Base-by-base conservation (phyloP, 2,113 vertebrate species). In the Eudyptes chrysolophus region DNA sequence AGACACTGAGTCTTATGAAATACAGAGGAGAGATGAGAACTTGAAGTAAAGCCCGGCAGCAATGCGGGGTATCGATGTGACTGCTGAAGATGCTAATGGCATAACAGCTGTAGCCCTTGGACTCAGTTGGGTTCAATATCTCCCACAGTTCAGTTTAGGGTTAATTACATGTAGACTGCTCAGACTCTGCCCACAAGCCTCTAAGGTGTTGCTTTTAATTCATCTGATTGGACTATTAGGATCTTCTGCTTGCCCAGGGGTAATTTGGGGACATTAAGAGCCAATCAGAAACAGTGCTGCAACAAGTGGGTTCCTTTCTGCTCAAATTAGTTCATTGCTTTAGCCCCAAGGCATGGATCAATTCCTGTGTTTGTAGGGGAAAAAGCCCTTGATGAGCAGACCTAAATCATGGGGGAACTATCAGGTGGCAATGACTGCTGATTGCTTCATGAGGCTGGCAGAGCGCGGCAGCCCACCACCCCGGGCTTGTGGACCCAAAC, bases 11-110 rank as follows among this genome's bases (percentile, higher is more conserved):
- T 34, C 12, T 46, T 32, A 10, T 16, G 29, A 14, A 51, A 34
- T 12, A 6, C 20, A 24, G 36, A 74, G 48, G 52, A 58, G 38
- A n/a, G 68, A 16, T 5, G 46, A 60, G 76, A 52, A 10, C 76
- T n/a, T 15, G 27, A 32, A 22, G 40, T 18, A 72, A 60, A 27
- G 15, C 20, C 46, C 2, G 3, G 38, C 52, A 78, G 76, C 40
- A 7, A 2, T 0, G 5, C 2, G 2, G 44, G 38, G 4, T 40
- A 19, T 40, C 1, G 4, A n/a, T 40, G n/a, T 1, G 22, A 11
- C 54, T 22, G 66, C 68, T 72, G 66, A 27, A 38, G 65, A 16
- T 34, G 32, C 46, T 52, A 6, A 15, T 0, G 12, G 49, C 1
- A 3, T 16, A 25, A 29, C 6, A 15, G 61, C 42, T 29, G 42